Percentiles rank a stretch among this genome's conserved stretches.
These are phyloP conservation scores for Zaprionus taronus DNA, from an alignment of 1,140 invertebrate species.

Conservation along the genomic window DNA sequence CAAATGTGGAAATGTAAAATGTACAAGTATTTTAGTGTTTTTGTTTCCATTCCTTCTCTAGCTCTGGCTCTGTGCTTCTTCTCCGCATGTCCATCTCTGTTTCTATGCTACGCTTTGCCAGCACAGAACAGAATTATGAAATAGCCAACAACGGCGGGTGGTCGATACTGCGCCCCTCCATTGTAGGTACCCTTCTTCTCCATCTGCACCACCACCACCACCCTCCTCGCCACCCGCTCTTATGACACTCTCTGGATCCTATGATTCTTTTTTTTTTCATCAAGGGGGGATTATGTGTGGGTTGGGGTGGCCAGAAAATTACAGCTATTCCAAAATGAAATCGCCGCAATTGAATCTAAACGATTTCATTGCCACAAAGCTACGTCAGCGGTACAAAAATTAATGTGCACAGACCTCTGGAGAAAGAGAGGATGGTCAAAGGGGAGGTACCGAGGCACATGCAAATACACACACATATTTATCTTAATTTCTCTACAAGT, in stretches of 20 bases:
- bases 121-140: slow-evolving; percentile 68
- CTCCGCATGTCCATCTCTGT: slow-evolving; percentile 25
- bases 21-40: slow-evolving; percentile 33
- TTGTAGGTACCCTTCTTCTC: slow-evolving; percentile 5
- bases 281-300: slow-evolving; percentile 23
- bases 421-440: slow-evolving; percentile 13
- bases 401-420: slow-evolving; percentile 24
- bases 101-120: slow-evolving; percentile 35
- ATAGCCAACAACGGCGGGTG: slow-evolving; percentile 59
- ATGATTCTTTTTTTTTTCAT: neutral
- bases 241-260: slow-evolving; percentile 22
- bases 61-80: slow-evolving; percentile 11
- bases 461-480: slow-evolving; percentile 9
- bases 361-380: slow-evolving; percentile 75
- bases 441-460: slow-evolving; percentile 1
- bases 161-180: slow-evolving; percentile 15
- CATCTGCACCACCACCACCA: neutral
- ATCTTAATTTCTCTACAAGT: neutral
- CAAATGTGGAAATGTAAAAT: slow-evolving; percentile 51
- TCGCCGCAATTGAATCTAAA: slow-evolving; percentile 80
- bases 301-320: slow-evolving; percentile 74
- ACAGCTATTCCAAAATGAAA: slow-evolving; percentile 81
- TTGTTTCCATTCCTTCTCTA: slow-evolving; percentile 55
- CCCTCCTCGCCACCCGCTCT: neutral
- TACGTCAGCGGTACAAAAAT: slow-evolving; percentile 56